These are phyloP conservation scores for Plagiodera versicolora DNA, from an alignment of 2,888 invertebrate species.

Conservation along the genomic window DNA sequence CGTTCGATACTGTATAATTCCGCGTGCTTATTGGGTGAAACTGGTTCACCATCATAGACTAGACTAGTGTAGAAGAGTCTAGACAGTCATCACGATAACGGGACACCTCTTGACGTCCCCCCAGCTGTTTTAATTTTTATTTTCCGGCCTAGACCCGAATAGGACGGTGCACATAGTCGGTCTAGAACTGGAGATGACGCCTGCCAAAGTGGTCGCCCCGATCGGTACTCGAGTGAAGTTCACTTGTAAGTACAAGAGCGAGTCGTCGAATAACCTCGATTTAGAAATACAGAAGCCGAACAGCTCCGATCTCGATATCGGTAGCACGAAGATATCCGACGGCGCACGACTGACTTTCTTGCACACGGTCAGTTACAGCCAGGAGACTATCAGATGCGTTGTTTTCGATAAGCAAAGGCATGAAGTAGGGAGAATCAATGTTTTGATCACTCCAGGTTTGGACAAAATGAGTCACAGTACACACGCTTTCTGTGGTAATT, in stretches of 20 bases:
- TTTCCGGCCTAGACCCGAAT: slow-evolving; percentile 15
- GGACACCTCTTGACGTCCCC: not conserved
- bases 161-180: slow-evolving; percentile 22
- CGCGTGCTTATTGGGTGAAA: too few relatives aligned
- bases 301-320: slow-evolving; percentile 23
- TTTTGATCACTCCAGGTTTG: slow-evolving; percentile 40
- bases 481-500: slow-evolving; percentile 35
- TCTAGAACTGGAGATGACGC: slow-evolving; percentile 54
- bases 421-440: slow-evolving; percentile 33
- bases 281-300: slow-evolving; percentile 35
- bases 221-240: slow-evolving; percentile 53
- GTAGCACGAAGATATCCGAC: slow-evolving; percentile 21
- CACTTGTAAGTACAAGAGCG: slow-evolving; percentile 58
- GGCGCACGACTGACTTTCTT: slow-evolving; percentile 42
- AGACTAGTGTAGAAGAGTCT: not conserved
- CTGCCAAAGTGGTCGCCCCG: slow-evolving; percentile 52
- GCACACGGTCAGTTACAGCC: slow-evolving; percentile 46
- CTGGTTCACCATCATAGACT: too few relatives aligned
- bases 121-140: slow-evolving; percentile 12
- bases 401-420: slow-evolving; percentile 29
- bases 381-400: slow-evolving; percentile 35
- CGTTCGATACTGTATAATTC: too few relatives aligned
- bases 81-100: not conserved
- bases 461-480: slow-evolving; percentile 26
- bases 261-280: slow-evolving; percentile 29